Evolutionary conservation across 1,140 invertebrate species (phyloP), one percentile per base, ranked within the genome.

Genomic region (Caenorhabditis inopinata): DNA sequence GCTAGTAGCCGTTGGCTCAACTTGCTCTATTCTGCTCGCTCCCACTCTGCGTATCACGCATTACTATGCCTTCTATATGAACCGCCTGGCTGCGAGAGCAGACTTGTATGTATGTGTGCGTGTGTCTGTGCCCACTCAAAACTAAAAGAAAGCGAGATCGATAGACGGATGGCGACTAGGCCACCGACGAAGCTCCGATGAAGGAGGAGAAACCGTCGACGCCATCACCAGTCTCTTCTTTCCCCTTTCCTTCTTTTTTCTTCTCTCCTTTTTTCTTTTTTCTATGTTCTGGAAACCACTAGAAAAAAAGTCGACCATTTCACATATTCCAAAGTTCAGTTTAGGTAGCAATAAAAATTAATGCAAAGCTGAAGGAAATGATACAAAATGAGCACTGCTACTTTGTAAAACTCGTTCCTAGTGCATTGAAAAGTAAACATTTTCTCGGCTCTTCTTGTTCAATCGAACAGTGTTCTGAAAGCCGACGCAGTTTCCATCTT

Each of bases 1-100:
- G 32, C 58, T 68, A 68, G 58, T 68, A 68, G 58, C 58, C 58
- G 58, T 68, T 68, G 58, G 58, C 58, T 68, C 58, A 68, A 68
- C 58, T 68, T 68, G 58, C 32, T 68, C 48, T 51, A 51, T 23
- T 51, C 51, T 32, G 51, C 51, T 58, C 27, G 5, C 25, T 32
- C n/a, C 25, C 48, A 3, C 48, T 58, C 58, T 68, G 58, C 58
- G 58, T 68, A 68, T 68, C 48, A 51, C 48, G 12, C 2, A 51
- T 23, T 16, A 38, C 58, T 38, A 68, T 68, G 58, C n/a, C 58
- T 2, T 68, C 48, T 51, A 51, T 51, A 29, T 68, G 58, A 68
- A 68, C 58, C 38, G 27, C 48, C 7, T 21, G 48, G 18, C n/a
- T n/a, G n/a, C 51, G 51, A 42, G 32, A 38, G 32, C 35, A 29